These are phyloP conservation scores for Microcebus ravelobensis DNA, from an alignment of 2,113 vertebrate genomes.

Conservation along the genomic window DNA sequence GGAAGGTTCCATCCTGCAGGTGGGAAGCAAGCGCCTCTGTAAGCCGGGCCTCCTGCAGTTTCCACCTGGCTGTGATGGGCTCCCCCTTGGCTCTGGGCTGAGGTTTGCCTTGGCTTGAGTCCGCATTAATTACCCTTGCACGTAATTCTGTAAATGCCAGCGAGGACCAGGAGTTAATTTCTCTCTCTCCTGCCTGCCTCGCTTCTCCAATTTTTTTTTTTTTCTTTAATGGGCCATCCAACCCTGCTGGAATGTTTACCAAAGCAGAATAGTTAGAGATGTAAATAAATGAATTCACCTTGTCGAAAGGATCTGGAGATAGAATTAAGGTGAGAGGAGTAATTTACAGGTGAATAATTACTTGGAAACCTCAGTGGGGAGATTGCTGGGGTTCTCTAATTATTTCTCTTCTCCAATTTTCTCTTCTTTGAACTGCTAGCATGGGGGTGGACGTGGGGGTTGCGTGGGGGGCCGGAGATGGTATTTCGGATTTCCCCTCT, in stretches of 20 bases:
- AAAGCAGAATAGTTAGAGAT: conserved; percentile 64
- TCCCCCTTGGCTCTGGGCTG: conserved; percentile 1
- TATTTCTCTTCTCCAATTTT: conserved; percentile 11
- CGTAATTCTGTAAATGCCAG: conserved; percentile 77
- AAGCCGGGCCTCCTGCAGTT: neutral
- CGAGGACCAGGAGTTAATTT: conserved; percentile 82
- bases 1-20: neutral
- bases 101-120: conserved; percentile 72
- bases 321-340: conserved; percentile 65
- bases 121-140: conserved; percentile 74
- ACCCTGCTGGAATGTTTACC: conserved; percentile 77
- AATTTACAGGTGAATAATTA: conserved; percentile 79
- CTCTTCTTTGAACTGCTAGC: conserved; percentile 68
- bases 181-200: conserved; percentile 36
- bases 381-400: conserved; percentile 52
- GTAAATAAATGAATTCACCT: conserved; percentile 74
- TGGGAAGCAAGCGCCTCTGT: neutral
- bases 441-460: conserved; percentile 48
- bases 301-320: conserved; percentile 65
- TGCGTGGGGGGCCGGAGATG: conserved; percentile 30
- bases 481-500: conserved; percentile 55
- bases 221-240: conserved; percentile 66
- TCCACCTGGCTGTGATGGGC: conserved; percentile 33
- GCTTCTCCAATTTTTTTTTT: conserved; percentile 46
- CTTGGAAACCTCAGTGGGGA: conserved; percentile 40